A percentile compares a stretch with the other conserved stretches of the same genome.
phyloP scores from a whole-genome alignment of 2,797 vertebrate species.

The Pipistrellus nathusii region DNA sequence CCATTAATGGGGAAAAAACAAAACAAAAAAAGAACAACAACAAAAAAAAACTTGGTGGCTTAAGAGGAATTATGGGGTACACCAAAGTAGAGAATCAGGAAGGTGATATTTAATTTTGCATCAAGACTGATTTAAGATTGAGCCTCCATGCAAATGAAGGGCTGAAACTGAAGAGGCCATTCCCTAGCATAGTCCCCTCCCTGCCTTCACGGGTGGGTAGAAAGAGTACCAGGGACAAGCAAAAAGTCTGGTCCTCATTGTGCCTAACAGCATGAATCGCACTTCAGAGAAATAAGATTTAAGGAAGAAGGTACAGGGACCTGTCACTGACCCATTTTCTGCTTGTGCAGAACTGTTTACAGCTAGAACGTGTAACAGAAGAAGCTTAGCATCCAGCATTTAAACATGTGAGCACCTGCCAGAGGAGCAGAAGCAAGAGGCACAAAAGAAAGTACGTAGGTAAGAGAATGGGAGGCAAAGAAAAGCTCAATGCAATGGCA shows the following conservation, averaged over 20 bases:
- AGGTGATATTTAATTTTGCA: constrained; percentile 18
- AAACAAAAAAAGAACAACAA: too few relatives aligned
- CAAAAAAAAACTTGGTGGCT: background rate
- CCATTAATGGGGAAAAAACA: background rate
- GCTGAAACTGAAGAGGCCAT: background rate
- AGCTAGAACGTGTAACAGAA: background rate
- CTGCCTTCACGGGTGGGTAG: background rate
- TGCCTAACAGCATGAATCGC: background rate
- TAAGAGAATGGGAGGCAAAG: background rate
- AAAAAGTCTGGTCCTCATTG: background rate
- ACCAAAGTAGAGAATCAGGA: background rate
- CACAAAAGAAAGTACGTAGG: constrained; percentile 9
- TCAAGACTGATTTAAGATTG: background rate
- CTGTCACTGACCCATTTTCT: background rate
- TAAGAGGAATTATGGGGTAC: background rate
- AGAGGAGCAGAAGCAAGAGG: background rate
- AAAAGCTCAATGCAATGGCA: background rate
- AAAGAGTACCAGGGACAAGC: background rate
- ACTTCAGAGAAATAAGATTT: constrained; percentile 7
- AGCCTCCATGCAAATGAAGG: background rate
- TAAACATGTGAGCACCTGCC: background rate
- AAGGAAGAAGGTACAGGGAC: background rate
- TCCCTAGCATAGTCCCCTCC: background rate
- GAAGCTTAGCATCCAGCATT: background rate
- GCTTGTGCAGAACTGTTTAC: background rate